Conservation (phyloP, 2,113 vertebrate species). For the Onychorhynchus coronatus region DNA sequence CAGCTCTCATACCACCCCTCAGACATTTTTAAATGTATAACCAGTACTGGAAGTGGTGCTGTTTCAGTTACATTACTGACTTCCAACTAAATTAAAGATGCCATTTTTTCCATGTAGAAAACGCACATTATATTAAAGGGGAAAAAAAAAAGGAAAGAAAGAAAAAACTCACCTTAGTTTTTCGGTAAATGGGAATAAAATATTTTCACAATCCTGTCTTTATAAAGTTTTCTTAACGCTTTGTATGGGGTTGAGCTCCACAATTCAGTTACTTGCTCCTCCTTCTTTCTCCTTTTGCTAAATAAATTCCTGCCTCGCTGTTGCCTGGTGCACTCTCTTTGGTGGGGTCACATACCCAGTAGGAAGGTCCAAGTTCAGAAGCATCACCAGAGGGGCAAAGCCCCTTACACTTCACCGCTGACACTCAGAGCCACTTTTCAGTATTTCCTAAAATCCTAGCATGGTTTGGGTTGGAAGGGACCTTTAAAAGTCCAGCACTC, state of each 20-base stretch:
- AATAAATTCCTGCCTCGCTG: background rate
- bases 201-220: background rate
- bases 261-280: background rate
- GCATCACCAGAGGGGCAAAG: background rate
- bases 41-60: background rate
- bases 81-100: background rate
- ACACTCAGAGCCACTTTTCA: background rate
- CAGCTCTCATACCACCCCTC: background rate
- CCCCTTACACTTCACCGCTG: background rate
- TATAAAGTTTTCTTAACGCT: background rate
- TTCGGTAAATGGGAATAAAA: background rate
- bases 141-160: rapidly evolving
- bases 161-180: background rate
- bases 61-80: background rate
- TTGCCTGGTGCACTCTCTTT: background rate
- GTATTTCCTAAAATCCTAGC: background rate
- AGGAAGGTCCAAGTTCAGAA: background rate
- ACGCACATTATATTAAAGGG: background rate
- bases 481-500: background rate
- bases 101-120: background rate
- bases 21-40: background rate
- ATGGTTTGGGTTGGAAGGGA: background rate
- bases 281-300: background rate
- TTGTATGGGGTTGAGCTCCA: background rate
- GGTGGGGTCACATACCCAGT: background rate